Percentiles rank a stretch among this genome's conserved stretches.
Evolutionary conservation across 2,888 invertebrate genomes (phyloP).

Genomic region (Agrenia bidenticulata): DNA sequence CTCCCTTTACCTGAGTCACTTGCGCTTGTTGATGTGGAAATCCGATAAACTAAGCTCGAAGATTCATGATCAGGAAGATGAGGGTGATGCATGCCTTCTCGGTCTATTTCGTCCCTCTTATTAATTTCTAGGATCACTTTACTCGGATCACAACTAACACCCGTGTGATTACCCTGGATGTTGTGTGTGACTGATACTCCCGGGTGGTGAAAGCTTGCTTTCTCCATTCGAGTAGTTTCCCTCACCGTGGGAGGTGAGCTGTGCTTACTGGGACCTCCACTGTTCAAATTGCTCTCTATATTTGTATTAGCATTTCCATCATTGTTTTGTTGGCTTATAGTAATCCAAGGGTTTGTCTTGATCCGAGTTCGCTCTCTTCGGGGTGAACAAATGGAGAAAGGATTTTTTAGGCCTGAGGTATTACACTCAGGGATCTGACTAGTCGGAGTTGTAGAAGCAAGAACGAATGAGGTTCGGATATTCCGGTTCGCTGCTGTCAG

Average conservation of each 20-base stretch:
- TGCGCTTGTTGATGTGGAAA: slow-evolving; percentile 47
- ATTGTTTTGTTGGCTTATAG: slow-evolving; percentile 21
- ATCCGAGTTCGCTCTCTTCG: slow-evolving; percentile 49
- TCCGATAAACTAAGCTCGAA: slow-evolving; percentile 35
- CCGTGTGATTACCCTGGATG: slow-evolving; percentile 15
- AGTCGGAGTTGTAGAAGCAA: slow-evolving; percentile 17
- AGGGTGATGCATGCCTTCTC: not conserved
- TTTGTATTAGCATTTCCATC: slow-evolving; percentile 38
- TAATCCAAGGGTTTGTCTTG: slow-evolving; percentile 52
- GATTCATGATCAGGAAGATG: slow-evolving; percentile 12
- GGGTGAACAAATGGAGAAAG: slow-evolving; percentile 50
- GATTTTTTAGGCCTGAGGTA: slow-evolving; percentile 34
- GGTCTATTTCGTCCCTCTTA: slow-evolving; percentile 21
- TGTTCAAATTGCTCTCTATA: slow-evolving; percentile 9
- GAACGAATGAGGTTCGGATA: slow-evolving; percentile 49
- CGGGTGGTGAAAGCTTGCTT: not conserved
- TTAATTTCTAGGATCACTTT: slow-evolving; percentile 38
- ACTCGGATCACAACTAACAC: slow-evolving; percentile 9
- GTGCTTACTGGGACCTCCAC: not conserved
- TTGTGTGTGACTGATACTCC: not conserved
- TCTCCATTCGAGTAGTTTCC: slow-evolving; percentile 3
- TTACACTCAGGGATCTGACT: slow-evolving; percentile 38
- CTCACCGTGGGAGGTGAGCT: not conserved
- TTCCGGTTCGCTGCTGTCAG: slow-evolving; percentile 34
- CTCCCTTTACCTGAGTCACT: slow-evolving; percentile 53